These are phyloP conservation scores for Tyrannus savana DNA, from an alignment of 2,113 vertebrate genomes.

Conservation along the genomic window DNA sequence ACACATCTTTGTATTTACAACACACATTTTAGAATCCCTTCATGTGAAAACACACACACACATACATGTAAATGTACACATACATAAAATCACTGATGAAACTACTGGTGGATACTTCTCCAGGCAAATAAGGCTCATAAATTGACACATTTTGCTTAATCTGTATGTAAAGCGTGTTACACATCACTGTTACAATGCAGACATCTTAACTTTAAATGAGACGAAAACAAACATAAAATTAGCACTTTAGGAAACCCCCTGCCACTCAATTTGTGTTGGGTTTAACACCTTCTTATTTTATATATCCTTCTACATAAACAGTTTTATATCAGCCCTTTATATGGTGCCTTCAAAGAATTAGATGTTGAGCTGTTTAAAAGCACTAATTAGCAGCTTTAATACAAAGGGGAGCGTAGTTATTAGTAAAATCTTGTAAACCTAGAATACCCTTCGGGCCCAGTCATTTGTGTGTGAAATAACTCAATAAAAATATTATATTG, in stretches of 20 bases:
- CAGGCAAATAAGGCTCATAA: conserved; percentile 60
- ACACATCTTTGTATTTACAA: background rate
- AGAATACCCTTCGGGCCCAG: conserved; percentile 68
- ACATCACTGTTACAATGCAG: conserved; percentile 59
- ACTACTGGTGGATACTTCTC: conserved; percentile 51
- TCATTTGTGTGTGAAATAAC: conserved; percentile 69
- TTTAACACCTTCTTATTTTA: conserved; percentile 81
- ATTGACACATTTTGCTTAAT: conserved; percentile 71
- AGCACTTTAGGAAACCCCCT: conserved; percentile 72
- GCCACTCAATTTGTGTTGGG: conserved; percentile 71
- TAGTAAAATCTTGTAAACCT: conserved; percentile 75
- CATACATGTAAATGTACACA: background rate
- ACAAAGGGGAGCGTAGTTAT: conserved; percentile 65
- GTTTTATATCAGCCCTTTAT: conserved; percentile 77
- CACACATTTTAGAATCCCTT: background rate
- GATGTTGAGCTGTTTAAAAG: conserved; percentile 74
- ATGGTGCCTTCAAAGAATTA: conserved; percentile 71
- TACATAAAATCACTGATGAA: conserved; percentile 41
- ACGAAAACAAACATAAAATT: conserved; percentile 81
- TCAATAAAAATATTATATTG: conserved; percentile 73
- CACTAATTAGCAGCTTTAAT: conserved; percentile 79
- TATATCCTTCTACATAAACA: conserved; percentile 76
- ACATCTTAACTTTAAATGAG: conserved; percentile 77
- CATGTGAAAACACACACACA: background rate
- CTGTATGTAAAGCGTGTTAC: conserved; percentile 61